These are phyloP conservation scores for Marronus borbonicus DNA, from an alignment of 2,888 invertebrate genomes.

Conservation along the genomic window DNA sequence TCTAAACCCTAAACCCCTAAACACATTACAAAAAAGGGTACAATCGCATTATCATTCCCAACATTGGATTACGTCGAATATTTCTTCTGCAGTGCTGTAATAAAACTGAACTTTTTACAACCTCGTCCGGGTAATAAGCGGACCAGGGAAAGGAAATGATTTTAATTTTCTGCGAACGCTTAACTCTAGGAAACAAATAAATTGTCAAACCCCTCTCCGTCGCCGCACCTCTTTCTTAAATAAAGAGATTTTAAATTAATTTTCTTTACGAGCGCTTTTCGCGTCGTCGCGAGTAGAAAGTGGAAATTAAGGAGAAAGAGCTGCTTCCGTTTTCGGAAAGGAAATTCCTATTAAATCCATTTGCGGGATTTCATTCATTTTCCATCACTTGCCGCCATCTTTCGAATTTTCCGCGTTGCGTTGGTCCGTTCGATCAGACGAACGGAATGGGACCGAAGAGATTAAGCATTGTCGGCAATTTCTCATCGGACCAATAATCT, in stretches of 20 bases:
- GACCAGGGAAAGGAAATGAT: background rate
- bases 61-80: too few species aligned
- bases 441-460: background rate
- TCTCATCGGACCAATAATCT: conserved; percentile 1
- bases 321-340: too few species aligned
- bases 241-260: conserved; percentile 48
- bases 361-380: background rate
- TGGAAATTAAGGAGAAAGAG: background rate
- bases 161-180: background rate
- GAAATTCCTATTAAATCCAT: background rate
- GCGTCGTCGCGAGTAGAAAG: conserved; percentile 1
- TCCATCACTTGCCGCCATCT: too few species aligned
- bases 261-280: conserved; percentile 14
- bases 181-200: conserved; percentile 20
- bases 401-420: conserved; percentile 25
- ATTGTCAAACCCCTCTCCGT: background rate
- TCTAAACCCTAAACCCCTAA: too few species aligned
- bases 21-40: too few species aligned
- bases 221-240: conserved; percentile 1
- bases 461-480: conserved; percentile 32
- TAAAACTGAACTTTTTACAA: too few species aligned
- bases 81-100: too few species aligned
- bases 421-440: conserved; percentile 24
- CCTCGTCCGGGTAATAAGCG: too few species aligned
- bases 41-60: too few species aligned